These are phyloP conservation scores for Drosophila neutralis DNA, from an alignment of 2,888 invertebrate species.

Conservation along the genomic window DNA sequence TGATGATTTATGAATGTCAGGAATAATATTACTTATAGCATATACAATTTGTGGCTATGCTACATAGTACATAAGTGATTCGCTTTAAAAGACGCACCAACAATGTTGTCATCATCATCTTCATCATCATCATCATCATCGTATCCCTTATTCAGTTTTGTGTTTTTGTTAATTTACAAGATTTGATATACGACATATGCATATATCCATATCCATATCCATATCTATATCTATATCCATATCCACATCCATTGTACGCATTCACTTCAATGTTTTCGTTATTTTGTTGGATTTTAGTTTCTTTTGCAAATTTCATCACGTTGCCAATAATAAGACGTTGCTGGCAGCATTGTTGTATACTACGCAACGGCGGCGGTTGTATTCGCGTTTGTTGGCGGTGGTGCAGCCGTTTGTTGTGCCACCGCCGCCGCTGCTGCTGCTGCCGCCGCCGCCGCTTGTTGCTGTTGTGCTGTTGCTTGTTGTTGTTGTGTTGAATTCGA, in stretches of 20 bases:
- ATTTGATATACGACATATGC: slow-evolving; percentile 29
- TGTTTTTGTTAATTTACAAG: slow-evolving; percentile 59
- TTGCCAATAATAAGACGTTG: slow-evolving; percentile 70
- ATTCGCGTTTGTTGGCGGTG: slow-evolving; percentile 73
- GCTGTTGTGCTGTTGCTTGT: slow-evolving; percentile 32
- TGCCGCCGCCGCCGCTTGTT: slow-evolving; percentile 57
- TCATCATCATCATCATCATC: background rate
- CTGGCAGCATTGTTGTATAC: slow-evolving; percentile 83
- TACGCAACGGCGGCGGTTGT: slow-evolving; percentile 85
- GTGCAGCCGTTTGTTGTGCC: slow-evolving; percentile 65
- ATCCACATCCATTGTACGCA: slow-evolving; percentile 1
- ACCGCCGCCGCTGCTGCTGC: slow-evolving; percentile 57
- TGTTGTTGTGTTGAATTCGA: slow-evolving; percentile 44
- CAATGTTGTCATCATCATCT: slow-evolving; percentile 13
- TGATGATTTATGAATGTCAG: slow-evolving; percentile 1
- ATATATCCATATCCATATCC: background rate
- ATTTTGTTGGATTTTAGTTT: slow-evolving; percentile 30
- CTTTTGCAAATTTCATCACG: slow-evolving; percentile 43
- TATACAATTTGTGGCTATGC: slow-evolving; percentile 44
- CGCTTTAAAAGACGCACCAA: slow-evolving; percentile 28
- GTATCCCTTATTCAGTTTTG: slow-evolving; percentile 35
- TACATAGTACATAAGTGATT: slow-evolving; percentile 37
- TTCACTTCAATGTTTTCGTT: slow-evolving; percentile 13
- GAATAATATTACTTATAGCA: slow-evolving; percentile 38
- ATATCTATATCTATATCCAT: background rate